Base-by-base conservation (phyloP, 2,797 vertebrate species). In the Scleropages formosus region DNA sequence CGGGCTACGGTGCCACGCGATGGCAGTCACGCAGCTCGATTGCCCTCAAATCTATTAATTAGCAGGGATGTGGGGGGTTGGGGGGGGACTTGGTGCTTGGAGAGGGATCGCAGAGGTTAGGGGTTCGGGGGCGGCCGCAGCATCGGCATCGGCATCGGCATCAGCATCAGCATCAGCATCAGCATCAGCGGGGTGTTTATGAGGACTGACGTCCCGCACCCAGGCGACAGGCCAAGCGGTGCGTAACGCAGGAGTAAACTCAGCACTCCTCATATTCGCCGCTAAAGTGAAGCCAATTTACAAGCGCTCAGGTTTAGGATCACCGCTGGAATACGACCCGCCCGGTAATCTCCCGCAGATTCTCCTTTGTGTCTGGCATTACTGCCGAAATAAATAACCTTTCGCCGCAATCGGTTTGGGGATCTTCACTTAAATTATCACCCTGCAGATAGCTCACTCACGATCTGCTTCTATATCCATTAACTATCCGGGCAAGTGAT, bases 361-460 rank as follows among this genome's bases (percentile, higher is more conserved):
- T 89, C 87, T 85, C 86, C 88, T 90, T 89, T 91, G 88, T 91
- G 90, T 90, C 86, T 85, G 76, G 88, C 87, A 89, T 91, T 91
- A 90, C 90, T 90, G 91, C 92, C 90, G 90, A 92, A 92, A 93
- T 92, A 93, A 93, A 92, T 93, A 92, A 92, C 91, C 91, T 92
- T 92, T 93, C 92, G 91, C 85, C 87, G 88, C 90, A 91, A 92
- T 93, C 91, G 91, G 90, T 87, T 89, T 82, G 85, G 85, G 90
- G 88, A 93, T 92, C 91, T 92, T 92, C 90, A 89, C 90, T 92
- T 91, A 92, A 93, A 91, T 92, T 91, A 93, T 93, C 91, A 82
- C 88, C 87, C 87, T 83, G 80, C 88, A 92, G 91, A 92, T 92
- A 93, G 90, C 90, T 93, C 91, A 92, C 91, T 92, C 92, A 91